A percentile compares a stretch with the other conserved stretches of the same genome.
Evolutionary conservation across 1,140 invertebrate genomes (phyloP).

Genomic region (Harpegnathos saltator): DNA sequence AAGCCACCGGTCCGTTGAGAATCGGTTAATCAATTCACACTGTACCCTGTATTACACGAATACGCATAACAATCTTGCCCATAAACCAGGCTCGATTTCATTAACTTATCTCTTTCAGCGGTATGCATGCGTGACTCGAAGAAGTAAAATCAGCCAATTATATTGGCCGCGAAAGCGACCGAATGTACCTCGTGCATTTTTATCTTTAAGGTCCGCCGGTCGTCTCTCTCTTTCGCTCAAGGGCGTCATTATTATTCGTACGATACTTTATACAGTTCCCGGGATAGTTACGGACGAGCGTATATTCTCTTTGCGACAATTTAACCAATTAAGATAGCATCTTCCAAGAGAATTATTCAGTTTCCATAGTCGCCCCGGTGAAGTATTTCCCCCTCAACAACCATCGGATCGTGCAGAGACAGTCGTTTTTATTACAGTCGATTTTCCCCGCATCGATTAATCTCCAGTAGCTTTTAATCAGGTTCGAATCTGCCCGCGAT

Average conservation of each 20-base stretch:
- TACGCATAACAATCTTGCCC: slow-evolving; percentile 79
- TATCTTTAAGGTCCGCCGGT: slow-evolving; percentile 25
- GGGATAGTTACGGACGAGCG: slow-evolving; percentile 41
- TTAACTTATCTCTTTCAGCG: slow-evolving; percentile 80
- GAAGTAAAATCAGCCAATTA: slow-evolving; percentile 79
- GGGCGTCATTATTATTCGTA: slow-evolving; percentile 63
- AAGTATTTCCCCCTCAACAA: slow-evolving; percentile 41
- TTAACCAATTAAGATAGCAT: slow-evolving; percentile 62
- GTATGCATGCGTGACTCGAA: slow-evolving; percentile 80
- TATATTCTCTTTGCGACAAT: slow-evolving; percentile 57
- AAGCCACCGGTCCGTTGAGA: slow-evolving; percentile 72
- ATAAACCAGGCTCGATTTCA: slow-evolving; percentile 83
- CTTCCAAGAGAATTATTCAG: slow-evolving; percentile 43
- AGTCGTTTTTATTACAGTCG: slow-evolving; percentile 27
- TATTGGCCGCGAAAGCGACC: slow-evolving; percentile 55
- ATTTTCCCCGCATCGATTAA: slow-evolving; percentile 46
- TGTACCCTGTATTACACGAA: slow-evolving; percentile 72
- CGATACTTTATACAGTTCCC: slow-evolving; percentile 54
- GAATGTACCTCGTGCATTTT: slow-evolving; percentile 50
- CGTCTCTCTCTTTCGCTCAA: slow-evolving; percentile 44
- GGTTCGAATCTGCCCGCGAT: slow-evolving; percentile 22
- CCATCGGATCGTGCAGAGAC: slow-evolving; percentile 24
- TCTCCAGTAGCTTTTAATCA: slow-evolving; percentile 47
- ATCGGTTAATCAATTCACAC: slow-evolving; percentile 81
- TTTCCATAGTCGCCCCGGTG: slow-evolving; percentile 43